Conservation (phyloP, 2,888 invertebrate genomes). For the Aromia moschata region DNA sequence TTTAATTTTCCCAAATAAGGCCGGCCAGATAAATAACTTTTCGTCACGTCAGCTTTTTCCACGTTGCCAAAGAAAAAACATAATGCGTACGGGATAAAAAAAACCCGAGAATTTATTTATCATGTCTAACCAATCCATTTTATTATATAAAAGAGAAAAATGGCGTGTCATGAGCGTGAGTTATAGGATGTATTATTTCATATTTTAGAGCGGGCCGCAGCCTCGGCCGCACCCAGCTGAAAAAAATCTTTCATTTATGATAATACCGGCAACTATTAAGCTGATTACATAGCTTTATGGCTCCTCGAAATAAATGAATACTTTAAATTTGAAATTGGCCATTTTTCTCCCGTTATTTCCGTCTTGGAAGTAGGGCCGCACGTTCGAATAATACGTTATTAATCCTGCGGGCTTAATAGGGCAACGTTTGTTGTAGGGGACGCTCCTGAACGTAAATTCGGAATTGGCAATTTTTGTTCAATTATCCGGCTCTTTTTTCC, state of each 20-base stretch:
- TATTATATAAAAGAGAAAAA: slow-evolving; percentile 47
- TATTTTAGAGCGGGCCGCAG: slow-evolving; percentile 39
- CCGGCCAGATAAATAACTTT: slow-evolving; percentile 17
- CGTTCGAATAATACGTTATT: slow-evolving; percentile 21
- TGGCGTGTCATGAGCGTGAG: slow-evolving; percentile 45
- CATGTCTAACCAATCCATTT: slow-evolving; percentile 45
- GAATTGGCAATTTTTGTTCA: slow-evolving; percentile 23
- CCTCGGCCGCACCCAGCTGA: no score
- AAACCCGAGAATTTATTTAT: slow-evolving; percentile 41
- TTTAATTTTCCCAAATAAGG: slow-evolving; percentile 20
- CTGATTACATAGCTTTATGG: slow-evolving; percentile 41
- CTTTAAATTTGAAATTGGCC: slow-evolving; percentile 41
- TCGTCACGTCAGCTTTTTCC: slow-evolving; percentile 21
- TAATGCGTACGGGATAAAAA: slow-evolving; percentile 17
- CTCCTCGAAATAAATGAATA: slow-evolving; percentile 39
- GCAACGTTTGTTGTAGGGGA: slow-evolving; percentile 14
- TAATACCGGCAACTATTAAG: slow-evolving; percentile 28
- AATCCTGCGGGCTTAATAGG: slow-evolving; percentile 19
- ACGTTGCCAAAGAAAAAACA: slow-evolving; percentile 18
- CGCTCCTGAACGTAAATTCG: slow-evolving; percentile 1
- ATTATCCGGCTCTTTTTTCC: slow-evolving; percentile 18
- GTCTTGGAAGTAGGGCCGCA: slow-evolving; percentile 16
- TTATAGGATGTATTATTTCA: slow-evolving; percentile 47
- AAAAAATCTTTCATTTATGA: slow-evolving; percentile 25
- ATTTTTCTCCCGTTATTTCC: slow-evolving; percentile 33